A percentile compares a stretch with the other conserved stretches of the same genome.
These are phyloP conservation scores for Spheniscus mendiculus DNA, from an alignment of 2,113 vertebrate species.

Conservation along the genomic window DNA sequence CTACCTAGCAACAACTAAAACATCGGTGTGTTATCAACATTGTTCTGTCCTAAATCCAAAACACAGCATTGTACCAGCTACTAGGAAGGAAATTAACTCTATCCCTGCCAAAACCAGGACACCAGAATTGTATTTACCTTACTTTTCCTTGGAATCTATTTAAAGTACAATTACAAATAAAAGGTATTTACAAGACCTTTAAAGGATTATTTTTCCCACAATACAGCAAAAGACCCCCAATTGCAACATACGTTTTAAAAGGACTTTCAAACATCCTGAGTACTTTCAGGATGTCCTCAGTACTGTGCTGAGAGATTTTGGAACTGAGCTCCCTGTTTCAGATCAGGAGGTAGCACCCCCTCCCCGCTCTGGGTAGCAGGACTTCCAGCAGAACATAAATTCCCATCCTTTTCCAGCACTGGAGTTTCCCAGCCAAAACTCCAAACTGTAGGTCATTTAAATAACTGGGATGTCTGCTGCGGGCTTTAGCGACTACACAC, in stretches of 20 bases:
- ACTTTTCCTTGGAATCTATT: background rate
- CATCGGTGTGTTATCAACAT: too few species aligned
- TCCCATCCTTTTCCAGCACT: background rate
- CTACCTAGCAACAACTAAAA: too few species aligned
- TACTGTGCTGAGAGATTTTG: background rate
- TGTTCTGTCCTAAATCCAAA: too few species aligned
- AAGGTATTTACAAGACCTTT: background rate
- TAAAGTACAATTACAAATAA: background rate
- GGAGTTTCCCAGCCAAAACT: background rate
- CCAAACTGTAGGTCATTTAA: background rate
- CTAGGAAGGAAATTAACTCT: too few species aligned
- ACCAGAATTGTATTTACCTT: background rate
- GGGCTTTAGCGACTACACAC: background rate
- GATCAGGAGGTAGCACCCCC: background rate
- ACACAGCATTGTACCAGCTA: too few species aligned
- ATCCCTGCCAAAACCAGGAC: too few species aligned
- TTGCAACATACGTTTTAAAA: background rate
- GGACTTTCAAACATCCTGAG: fast-evolving
- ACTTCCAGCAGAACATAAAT: background rate
- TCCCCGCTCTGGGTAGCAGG: background rate
- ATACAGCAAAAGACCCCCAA: background rate
- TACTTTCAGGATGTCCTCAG: too few species aligned
- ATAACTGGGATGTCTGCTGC: background rate
- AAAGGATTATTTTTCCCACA: background rate
- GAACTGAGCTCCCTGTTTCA: background rate